Base-by-base conservation (phyloP, 2,797 vertebrate species). In the Serranus cabrilla region DNA sequence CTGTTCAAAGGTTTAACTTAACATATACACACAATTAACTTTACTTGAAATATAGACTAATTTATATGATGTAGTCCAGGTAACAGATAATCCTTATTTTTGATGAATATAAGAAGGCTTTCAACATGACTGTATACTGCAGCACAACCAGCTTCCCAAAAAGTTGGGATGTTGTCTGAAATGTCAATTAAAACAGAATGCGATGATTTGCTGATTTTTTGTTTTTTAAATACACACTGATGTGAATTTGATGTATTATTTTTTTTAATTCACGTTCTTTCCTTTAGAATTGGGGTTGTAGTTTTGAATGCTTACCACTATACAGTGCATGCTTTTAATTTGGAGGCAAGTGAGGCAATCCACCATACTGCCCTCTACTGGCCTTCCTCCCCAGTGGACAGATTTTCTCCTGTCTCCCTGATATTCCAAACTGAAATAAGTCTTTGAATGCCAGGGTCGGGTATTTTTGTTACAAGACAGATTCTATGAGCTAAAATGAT, bases 341-440 rank as follows among this genome's bases (percentile, higher is more conserved):
- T 42, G 14, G 34, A 68, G 6, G 18, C 5, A n/a, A 57, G 14
- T 7, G 49, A 67, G 4, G 31, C 9, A 63, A 7, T 57, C 57
- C 7, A 20, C 50, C 17, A 75, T 71, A 52, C 84, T 80, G 81
- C 81, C 87, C 78, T 83, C 88, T 88, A 34, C 80, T 90, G 86
- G 82, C 66, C 27, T 18, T 13, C 20, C 3, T 64, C 31, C 68
- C 0, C 21, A 1, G 27, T 18, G 18, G 31, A 18, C 46, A 46
- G 2, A 16, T 13, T 39, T 46, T 73, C 13, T 66, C 14, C 20
- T 14, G 1, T 37, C 18, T 57, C 2, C 18, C 56, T 7, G 23
- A 2, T 66, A 52, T 45, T 16, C 39, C 2, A 27, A 42, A 16
- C 31, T 70, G 6, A 51, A 59, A 54, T 11, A 1, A 17, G 2